Evolutionary conservation across 1,140 invertebrate genomes (phyloP), one percentile per base, ranked within the genome.

Genomic region (Sycophaga agraensis): DNA sequence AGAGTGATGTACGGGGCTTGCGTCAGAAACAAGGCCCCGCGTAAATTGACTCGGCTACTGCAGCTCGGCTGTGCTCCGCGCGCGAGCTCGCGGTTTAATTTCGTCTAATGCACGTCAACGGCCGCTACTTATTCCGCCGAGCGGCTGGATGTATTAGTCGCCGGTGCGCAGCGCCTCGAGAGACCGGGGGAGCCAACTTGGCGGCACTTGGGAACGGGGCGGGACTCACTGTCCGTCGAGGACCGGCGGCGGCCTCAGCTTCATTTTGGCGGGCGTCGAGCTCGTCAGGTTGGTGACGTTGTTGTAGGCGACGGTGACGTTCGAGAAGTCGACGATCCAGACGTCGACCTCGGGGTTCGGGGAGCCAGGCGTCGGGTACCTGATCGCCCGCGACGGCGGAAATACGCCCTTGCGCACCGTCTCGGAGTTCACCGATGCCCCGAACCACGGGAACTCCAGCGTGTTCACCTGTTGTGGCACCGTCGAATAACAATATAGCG

Each of bases 331-430:
- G n/a, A 92, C 83, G 28, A 93, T 82, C 87, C 88, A 93, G 21
- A 95, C 78, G 59, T 86, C 85, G 8, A 91, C 91, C 65, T 87
- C 86, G 7, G 93, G 93, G 82, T 94, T 95, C 2, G 86, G 78
- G 45, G 89, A 89, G n/a, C 93, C 93, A 40, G 92, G 90, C 66
- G 89, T 92, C 9, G 91, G 91, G 80, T 91, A 93, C 68, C 89
- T 83, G 66, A 93, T 81, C 64, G 85, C 88, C 73, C 84, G 84
- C n/a, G 88, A 85, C 28, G 87, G 85, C n/a, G 91, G 90, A 81
- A 91, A 92, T 9, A 79, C 73, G 24, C 74, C 77, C 21, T 76
- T 75, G 48, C 77, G 74, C 37, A 70, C 57, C 59, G 72, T 63
- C 5, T 73, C 71, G 17, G 63, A 40, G 2, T 65, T 57, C 12